Percentiles rank a stretch among this genome's conserved stretches.
phyloP scores from a whole-genome alignment of 1,140 invertebrate species.

The Limonius californicus region DNA sequence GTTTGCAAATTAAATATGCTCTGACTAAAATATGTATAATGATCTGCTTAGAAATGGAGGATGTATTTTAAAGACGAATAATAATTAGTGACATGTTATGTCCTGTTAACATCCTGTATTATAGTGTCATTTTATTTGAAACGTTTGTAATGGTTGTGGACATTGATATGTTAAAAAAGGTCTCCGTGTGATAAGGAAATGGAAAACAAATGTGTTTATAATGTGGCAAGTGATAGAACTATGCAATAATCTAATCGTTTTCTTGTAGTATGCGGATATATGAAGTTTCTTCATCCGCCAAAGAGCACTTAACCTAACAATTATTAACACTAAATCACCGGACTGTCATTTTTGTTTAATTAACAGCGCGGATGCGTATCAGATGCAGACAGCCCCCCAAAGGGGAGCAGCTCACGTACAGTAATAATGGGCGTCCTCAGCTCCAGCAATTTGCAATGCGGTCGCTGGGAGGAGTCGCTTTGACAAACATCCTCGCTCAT shows the following conservation, averaged over 20 bases:
- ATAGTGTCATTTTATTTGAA: too few species aligned
- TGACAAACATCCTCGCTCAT: slow-evolving; percentile 31
- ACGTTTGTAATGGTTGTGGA: too few species aligned
- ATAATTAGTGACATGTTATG: too few species aligned
- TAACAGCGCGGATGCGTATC: slow-evolving; percentile 34
- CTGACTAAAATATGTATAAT: too few species aligned
- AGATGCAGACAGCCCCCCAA: slow-evolving; percentile 34
- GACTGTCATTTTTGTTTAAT: slow-evolving; percentile 42
- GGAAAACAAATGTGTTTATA: background rate
- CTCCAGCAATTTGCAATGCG: slow-evolving; percentile 34
- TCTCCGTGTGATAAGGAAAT: too few species aligned
- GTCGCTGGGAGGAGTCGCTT: slow-evolving; percentile 31
- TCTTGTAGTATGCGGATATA: slow-evolving; percentile 12
- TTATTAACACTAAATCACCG: slow-evolving; percentile 40
- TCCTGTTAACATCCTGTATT: too few species aligned
- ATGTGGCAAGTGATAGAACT: background rate
- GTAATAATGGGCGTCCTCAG: slow-evolving; percentile 32
- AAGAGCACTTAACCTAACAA: slow-evolving; percentile 33
- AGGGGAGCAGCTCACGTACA: slow-evolving; percentile 28
- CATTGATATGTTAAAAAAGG: too few species aligned
- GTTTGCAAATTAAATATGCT: too few species aligned
- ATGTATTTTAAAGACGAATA: too few species aligned
- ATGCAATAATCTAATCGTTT: background rate
- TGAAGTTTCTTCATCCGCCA: slow-evolving; percentile 11
- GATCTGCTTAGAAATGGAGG: too few species aligned